Base-by-base conservation (phyloP, 1,140 invertebrate genomes). In the Asbolus verrucosus region DNA sequence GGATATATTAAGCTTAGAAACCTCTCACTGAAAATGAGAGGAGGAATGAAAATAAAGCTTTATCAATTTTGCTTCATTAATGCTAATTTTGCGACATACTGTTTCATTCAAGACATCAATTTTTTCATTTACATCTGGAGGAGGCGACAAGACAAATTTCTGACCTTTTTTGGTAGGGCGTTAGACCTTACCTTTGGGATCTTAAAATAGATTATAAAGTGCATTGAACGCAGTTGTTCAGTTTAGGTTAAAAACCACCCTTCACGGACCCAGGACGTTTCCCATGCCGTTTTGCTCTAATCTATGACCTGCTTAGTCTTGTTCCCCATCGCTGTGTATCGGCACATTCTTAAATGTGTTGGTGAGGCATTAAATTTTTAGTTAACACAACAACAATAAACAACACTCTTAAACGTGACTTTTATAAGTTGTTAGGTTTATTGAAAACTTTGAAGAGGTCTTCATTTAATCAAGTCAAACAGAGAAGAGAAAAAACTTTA, bases 181-280 rank as follows among this genome's bases (percentile, higher is more conserved):
- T 3, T 13, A 2, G 36, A 6, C 24, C 60, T 5, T 63, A 63
- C 61, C 61, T 63, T 27, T 21, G 19, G 8, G 11, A n/a, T 39
- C 61, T 43, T 63, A 63, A 63, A 63, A 63, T 63, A 63, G 61
- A 63, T 39, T 63, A 63, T 63, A 63, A 63, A 63, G 61, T 63
- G 61, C 61, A 63, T 63, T 63, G 61, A 63, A 63, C 61, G 61
- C 36, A 62, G 36, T 62, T 19, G 3, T 15, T 13, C 19, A 14
- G 46, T 16, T 21, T 63, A 11, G 39, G 19, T 21, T 46, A 3
- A 24, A 66, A 66, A 50, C 38, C 43, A 50, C 65, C 65, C 65
- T 50, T 67, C 63, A 11, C 6, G 50, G 36, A 46, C 30, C 30
- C 39, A 30, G 43, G 46, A 18, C 24, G 15, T 67, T 66, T 59